Evolutionary conservation across 2,797 vertebrate species (phyloP), one percentile per base, ranked within the genome.

Genomic region (Orestias chungarensis): DNA sequence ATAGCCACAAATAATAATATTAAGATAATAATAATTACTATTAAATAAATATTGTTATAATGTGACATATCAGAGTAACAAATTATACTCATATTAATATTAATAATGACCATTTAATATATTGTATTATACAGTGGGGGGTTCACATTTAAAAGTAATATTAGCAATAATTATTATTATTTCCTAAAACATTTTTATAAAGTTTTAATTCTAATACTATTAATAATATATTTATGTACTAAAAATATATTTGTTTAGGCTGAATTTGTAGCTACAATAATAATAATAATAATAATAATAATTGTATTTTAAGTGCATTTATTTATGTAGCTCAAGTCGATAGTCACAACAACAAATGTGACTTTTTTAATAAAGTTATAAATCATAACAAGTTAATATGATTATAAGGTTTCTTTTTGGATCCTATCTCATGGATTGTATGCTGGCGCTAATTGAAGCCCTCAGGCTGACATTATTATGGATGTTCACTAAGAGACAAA

Each of bases 371-470:
- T n/a, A n/a, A n/a, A n/a, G n/a, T n/a, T n/a, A n/a, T n/a, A n/a
- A n/a, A n/a, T n/a, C n/a, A n/a, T n/a, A n/a, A n/a, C n/a, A n/a
- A 54, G 2, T 54, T 29, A 29, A 15, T 18, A 57, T 57, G 15
- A 33, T 3, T 59, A 8, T 31, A 15, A 70, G 44, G 31, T 66
- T 73, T 54, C 9, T 74, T 49, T 55, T 76, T 65, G 66, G 2
- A 44, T 50, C 18, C 27, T 27, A 5, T 38, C 7, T 52, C 66
- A 74, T 76, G 15, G 80, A 78, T 3, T 38, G 23, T 78, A 67
- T 59, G 68, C 79, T 71, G 42, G 66, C 25, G 40, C 69, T 35
- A 70, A 76, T 75, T 75, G 59, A 73, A 20, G 2, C n/a, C 76
- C n/a, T 55, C 61, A 1, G 59, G 68, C 35, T 68, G 35, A 31